Evolutionary conservation across 1,140 invertebrate genomes (phyloP).

Genomic region (Cotesia typhae): DNA sequence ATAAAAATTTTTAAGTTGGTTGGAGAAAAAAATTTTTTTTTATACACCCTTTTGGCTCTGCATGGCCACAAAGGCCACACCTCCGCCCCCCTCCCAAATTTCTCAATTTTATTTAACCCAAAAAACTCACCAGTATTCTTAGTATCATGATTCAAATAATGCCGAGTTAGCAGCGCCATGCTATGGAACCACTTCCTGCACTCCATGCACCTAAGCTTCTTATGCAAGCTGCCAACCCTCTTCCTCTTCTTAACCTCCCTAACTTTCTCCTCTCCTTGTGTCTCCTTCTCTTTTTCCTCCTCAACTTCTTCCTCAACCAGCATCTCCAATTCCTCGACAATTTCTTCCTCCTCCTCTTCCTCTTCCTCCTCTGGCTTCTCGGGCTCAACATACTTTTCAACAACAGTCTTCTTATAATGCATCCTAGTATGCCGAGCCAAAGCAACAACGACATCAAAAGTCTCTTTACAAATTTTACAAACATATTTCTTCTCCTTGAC

Average conservation of each 20-base stretch:
- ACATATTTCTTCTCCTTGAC: conserved; percentile 46
- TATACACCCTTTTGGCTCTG: too few species aligned
- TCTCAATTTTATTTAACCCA: too few species aligned
- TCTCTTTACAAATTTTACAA: conserved; percentile 59
- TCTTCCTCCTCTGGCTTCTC: background rate
- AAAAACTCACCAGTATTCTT: too few species aligned
- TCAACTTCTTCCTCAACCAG: background rate
- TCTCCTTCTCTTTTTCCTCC: background rate
- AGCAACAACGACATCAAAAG: conserved; percentile 57
- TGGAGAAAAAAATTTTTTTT: too few species aligned
- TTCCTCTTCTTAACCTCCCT: too few species aligned
- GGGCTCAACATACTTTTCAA: background rate
- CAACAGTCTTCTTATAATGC: conserved; percentile 51
- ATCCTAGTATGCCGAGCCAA: conserved; percentile 59
- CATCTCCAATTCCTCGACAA: too few species aligned
- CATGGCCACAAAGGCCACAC: too few species aligned
- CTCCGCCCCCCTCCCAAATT: too few species aligned
- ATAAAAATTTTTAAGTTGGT: too few species aligned
- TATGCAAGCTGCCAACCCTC: background rate
- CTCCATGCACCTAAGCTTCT: background rate
- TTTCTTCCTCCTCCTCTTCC: background rate
- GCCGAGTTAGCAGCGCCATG: too few species aligned
- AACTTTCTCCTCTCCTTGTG: background rate
- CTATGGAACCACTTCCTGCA: too few species aligned
- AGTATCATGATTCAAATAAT: too few species aligned